Base-by-base conservation (phyloP, 2,113 vertebrate genomes). In the Oryzias javanicus region DNA sequence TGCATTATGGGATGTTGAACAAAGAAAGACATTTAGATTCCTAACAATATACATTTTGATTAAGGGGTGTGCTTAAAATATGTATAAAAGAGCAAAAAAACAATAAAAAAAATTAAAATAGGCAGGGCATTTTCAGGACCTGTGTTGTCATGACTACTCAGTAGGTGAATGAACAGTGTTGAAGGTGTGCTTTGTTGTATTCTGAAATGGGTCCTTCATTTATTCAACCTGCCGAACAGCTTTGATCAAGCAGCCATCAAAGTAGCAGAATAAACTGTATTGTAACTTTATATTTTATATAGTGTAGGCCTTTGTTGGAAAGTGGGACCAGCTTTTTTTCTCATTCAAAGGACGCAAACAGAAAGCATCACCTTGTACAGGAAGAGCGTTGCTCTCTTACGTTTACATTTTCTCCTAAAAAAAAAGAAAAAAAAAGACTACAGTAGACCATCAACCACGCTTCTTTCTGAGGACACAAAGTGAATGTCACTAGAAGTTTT, bases 181-280 rank as follows among this genome's bases (percentile, higher is more conserved):
- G 61, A 77, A 80, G 77, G 66, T 82, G 73, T 88, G 60, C 74
- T 75, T 81, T 78, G 70, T 83, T 61, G 79, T 82, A 60, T 84
- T 83, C 70, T 78, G 51, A 80, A 86, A 70, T 74, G 67, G 81
- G 51, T 78, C 78, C 72, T 70, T 70, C 58, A 70, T 60, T 82
- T 82, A 67, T 67, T 63, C 59, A 58, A 66, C 74, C 83, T 84
- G 88, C 59, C 72, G 19, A 50, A 71, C 55, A 55, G 67, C 74
- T 79, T 76, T 52, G 72, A 84, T 81, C 73, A 78, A 85, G 85
- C 79, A 74, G 82, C 74, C 70, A 54, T 82, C 71, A 76, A 80
- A 86, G 88, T 90, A 90, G 86, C 85, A 86, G 78, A 83, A 70
- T 81, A 79, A 78, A 80, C 69, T 71, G 76, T 87, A 79, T 78